Evolutionary conservation across 2,888 invertebrate genomes (phyloP).

Genomic region (Drosophila engyochracea): DNA sequence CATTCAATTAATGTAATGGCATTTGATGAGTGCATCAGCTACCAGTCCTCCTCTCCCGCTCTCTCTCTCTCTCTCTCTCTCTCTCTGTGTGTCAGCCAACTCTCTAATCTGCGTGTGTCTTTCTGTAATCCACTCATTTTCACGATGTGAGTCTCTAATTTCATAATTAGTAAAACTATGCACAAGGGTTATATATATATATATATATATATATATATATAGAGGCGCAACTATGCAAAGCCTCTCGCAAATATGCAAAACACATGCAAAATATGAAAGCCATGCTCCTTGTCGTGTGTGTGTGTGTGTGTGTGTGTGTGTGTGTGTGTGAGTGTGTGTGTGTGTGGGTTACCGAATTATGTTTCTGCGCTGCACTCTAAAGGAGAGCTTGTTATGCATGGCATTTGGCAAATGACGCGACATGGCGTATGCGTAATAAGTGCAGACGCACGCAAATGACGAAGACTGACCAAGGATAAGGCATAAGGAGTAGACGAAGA

Average conservation of each 20-base stretch:
- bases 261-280: constrained; percentile 9
- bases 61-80: no score
- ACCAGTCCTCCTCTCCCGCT: no score
- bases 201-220: neutral
- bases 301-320: constrained; percentile 6
- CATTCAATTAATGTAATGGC: constrained; percentile 32
- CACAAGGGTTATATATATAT: constrained; percentile 36
- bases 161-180: constrained; percentile 62
- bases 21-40: constrained; percentile 8
- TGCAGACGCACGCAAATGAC: constrained; percentile 8
- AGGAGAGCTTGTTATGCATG: constrained; percentile 29
- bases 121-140: neutral
- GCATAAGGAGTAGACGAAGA: neutral
- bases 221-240: constrained; percentile 52
- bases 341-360: constrained; percentile 17
- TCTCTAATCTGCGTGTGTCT: neutral
- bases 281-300: neutral
- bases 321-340: constrained; percentile 11
- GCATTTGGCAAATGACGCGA: constrained; percentile 31
- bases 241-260: constrained; percentile 49
- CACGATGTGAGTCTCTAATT: neutral
- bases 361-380: constrained; percentile 5
- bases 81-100: neutral
- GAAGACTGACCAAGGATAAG: neutral
- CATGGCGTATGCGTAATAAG: constrained; percentile 56